Percentiles rank a stretch among this genome's conserved stretches.
phyloP scores from a whole-genome alignment of 2,888 invertebrate genomes.

The Acronicta leporina region DNA sequence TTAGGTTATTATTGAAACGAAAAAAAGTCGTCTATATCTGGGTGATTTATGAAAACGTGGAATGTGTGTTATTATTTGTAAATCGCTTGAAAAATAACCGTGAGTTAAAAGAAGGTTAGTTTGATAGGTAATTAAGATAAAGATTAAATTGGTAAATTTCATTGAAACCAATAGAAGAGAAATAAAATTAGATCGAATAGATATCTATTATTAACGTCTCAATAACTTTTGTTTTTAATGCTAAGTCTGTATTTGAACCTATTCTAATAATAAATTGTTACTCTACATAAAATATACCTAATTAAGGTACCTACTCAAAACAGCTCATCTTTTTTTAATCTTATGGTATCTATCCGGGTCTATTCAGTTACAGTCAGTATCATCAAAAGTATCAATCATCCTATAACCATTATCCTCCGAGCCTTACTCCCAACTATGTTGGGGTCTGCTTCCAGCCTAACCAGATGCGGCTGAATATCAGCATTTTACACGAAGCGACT shows the following conservation, averaged over 20 bases:
- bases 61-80: neutral
- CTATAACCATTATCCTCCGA: too few relatives aligned
- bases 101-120: neutral
- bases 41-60: neutral
- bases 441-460: too few relatives aligned
- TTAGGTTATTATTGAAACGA: conserved; percentile 20
- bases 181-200: neutral
- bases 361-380: too few relatives aligned
- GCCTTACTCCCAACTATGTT: too few relatives aligned
- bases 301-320: too few relatives aligned
- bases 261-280: too few relatives aligned
- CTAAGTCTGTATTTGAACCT: neutral
- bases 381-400: too few relatives aligned
- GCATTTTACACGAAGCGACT: too few relatives aligned
- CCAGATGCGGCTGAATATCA: too few relatives aligned
- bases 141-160: neutral
- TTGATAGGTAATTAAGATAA: neutral
- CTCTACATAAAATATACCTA: too few relatives aligned
- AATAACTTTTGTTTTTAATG: neutral
- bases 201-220: neutral
- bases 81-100: neutral
- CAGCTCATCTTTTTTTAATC: too few relatives aligned
- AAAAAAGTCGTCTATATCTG: conserved; percentile 6
- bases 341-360: too few relatives aligned
- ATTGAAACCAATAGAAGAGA: neutral